Conservation (phyloP, 2,888 invertebrate genomes). For the Chelonus formosanus region DNA sequence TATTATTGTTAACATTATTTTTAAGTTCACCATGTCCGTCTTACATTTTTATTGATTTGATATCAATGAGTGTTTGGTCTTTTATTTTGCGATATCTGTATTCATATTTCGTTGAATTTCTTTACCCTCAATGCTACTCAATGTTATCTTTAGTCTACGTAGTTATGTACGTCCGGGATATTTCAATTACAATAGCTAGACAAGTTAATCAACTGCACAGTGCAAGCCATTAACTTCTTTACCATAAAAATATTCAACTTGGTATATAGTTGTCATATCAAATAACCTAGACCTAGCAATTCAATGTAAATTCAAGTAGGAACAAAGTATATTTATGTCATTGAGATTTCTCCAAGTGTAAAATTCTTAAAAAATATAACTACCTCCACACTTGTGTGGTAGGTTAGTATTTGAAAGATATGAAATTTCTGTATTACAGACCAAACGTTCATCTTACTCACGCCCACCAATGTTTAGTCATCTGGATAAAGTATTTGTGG, state of each 20-base stretch:
- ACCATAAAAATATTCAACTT: not conserved
- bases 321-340: too few species aligned
- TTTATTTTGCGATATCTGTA: too few species aligned
- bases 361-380: conserved; percentile 6
- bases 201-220: conserved; percentile 49
- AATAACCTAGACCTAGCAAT: not conserved
- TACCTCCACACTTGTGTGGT: conserved; percentile 41
- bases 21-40: too few species aligned
- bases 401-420: conserved; percentile 41
- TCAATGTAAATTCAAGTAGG: not conserved
- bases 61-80: too few species aligned
- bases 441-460: conserved; percentile 33
- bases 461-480: conserved; percentile 29
- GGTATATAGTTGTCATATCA: not conserved
- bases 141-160: too few species aligned
- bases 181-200: conserved; percentile 43
- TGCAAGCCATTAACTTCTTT: conserved; percentile 39
- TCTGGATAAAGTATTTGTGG: conserved; percentile 17
- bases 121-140: not conserved
- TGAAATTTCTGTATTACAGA: conserved; percentile 11
- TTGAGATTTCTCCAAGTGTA: too few species aligned
- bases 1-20: too few species aligned
- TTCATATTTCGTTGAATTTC: not conserved
- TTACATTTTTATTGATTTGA: too few species aligned
- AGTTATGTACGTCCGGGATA: conserved; percentile 42